These are phyloP conservation scores for Enteromius trimaculatus DNA, from an alignment of 2,797 vertebrate species.

Conservation along the genomic window DNA sequence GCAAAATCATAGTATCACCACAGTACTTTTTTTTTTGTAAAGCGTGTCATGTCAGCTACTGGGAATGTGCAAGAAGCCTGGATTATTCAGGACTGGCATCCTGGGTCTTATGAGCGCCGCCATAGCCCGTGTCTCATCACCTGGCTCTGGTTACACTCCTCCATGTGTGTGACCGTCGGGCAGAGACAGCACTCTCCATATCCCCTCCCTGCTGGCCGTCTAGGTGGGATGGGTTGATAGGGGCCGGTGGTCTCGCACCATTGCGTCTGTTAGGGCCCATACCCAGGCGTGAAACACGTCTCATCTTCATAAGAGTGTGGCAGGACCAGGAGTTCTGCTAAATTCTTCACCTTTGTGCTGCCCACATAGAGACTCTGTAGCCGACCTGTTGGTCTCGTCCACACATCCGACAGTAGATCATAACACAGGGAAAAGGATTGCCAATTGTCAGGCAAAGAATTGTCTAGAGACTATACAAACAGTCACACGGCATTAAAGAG, in stretches of 20 bases:
- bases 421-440: slow-evolving; percentile 46
- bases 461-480: slow-evolving; percentile 52
- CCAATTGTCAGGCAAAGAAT: slow-evolving; percentile 25
- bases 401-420: slow-evolving; percentile 52
- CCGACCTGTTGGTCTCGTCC: slow-evolving; percentile 51
- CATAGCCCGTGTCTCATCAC: slow-evolving; percentile 34
- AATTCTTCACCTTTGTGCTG: slow-evolving; percentile 58
- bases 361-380: slow-evolving; percentile 53
- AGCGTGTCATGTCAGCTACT: neutral
- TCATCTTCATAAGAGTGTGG: slow-evolving; percentile 35
- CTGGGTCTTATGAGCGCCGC: slow-evolving; percentile 2
- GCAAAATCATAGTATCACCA: neutral
- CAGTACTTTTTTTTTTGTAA: neutral
- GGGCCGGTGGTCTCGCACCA: slow-evolving; percentile 36
- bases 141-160: slow-evolving; percentile 38
- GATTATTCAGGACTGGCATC: slow-evolving; percentile 27
- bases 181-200: slow-evolving; percentile 24
- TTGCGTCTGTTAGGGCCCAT: slow-evolving; percentile 52
- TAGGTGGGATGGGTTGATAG: slow-evolving; percentile 38
- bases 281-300: slow-evolving; percentile 20
- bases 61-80: slow-evolving; percentile 41
- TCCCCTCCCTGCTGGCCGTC: neutral
- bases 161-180: slow-evolving; percentile 8
- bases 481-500: slow-evolving; percentile 28
- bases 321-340: slow-evolving; percentile 60